Conservation (phyloP, 1,140 invertebrate genomes). For the Lordiphosa clarofinis region DNA sequence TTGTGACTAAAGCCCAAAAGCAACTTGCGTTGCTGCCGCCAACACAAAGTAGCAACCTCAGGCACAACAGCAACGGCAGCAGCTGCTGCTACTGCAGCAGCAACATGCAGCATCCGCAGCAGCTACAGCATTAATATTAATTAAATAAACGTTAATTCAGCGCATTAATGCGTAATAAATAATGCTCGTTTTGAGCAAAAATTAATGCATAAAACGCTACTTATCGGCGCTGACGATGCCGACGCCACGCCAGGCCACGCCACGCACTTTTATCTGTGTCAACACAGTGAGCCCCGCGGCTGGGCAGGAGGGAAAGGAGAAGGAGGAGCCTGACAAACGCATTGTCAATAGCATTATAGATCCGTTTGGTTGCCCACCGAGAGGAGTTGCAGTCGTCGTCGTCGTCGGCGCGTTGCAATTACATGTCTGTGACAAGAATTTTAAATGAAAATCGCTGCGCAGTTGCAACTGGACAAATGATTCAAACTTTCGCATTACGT, state of each 20-base stretch:
- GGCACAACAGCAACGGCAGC: conserved; percentile 14
- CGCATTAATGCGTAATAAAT: conserved; percentile 77
- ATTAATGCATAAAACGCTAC: conserved; percentile 78
- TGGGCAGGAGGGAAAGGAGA: neutral
- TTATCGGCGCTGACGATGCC: conserved; percentile 54
- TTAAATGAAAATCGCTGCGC: conserved; percentile 66
- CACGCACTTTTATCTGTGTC: conserved; percentile 71
- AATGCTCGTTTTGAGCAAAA: conserved; percentile 71
- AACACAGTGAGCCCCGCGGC: conserved; percentile 49
- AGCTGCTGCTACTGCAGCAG: conserved; percentile 11
- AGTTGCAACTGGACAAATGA: conserved; percentile 69
- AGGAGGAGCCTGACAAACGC: conserved; percentile 55
- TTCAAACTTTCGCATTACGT: conserved; percentile 77
- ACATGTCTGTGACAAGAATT: conserved; percentile 78
- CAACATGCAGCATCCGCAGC: conserved; percentile 21
- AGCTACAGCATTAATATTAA: conserved; percentile 74
- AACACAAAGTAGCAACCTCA: conserved; percentile 19
- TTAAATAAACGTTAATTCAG: conserved; percentile 79
- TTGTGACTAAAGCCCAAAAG: conserved; percentile 36
- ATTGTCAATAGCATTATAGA: conserved; percentile 72
- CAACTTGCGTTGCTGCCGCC: conserved; percentile 22
- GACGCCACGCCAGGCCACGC: conserved; percentile 2
- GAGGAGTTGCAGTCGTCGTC: conserved; percentile 47
- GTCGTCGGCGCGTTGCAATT: conserved; percentile 18
- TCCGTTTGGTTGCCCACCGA: conserved; percentile 39